These are phyloP conservation scores for Nerophis lumbriciformis DNA, from an alignment of 2,113 vertebrate genomes.

Conservation along the genomic window DNA sequence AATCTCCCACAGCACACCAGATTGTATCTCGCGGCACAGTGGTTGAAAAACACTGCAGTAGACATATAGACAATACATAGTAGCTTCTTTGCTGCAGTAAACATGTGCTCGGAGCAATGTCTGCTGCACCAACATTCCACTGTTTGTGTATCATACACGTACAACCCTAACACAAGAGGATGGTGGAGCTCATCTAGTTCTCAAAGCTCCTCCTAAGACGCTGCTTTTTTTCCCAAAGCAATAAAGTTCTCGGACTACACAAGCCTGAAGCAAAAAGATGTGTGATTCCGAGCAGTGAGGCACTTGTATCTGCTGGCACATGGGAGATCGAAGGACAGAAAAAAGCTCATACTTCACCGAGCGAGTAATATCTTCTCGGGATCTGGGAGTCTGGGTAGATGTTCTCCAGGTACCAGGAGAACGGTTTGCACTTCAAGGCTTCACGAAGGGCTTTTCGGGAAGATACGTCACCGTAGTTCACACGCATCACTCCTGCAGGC, in stretches of 20 bases:
- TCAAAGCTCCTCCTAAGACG: constrained; percentile 25
- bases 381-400: constrained; percentile 97
- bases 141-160: constrained; percentile 18
- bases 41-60: too few relatives aligned
- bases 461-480: constrained; percentile 92
- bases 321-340: constrained; percentile 42
- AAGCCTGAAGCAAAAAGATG: constrained; percentile 13
- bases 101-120: constrained; percentile 29
- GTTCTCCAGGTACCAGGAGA: constrained; percentile 98
- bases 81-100: neutral
- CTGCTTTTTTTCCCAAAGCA: constrained; percentile 12
- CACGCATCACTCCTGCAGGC: constrained; percentile 87
- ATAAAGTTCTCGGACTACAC: constrained; percentile 13
- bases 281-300: constrained; percentile 18
- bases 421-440: constrained; percentile 86
- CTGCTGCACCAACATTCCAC: neutral
- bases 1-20: too few relatives aligned
- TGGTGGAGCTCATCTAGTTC: constrained; percentile 28
- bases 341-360: constrained; percentile 86
- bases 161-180: constrained; percentile 14
- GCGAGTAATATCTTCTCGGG: constrained; percentile 91
- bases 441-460: constrained; percentile 84
- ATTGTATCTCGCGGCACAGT: too few relatives aligned
- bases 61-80: too few relatives aligned
- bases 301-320: constrained; percentile 15